Base-by-base conservation (phyloP, 2,888 invertebrate species). In the Papilio protenor region DNA sequence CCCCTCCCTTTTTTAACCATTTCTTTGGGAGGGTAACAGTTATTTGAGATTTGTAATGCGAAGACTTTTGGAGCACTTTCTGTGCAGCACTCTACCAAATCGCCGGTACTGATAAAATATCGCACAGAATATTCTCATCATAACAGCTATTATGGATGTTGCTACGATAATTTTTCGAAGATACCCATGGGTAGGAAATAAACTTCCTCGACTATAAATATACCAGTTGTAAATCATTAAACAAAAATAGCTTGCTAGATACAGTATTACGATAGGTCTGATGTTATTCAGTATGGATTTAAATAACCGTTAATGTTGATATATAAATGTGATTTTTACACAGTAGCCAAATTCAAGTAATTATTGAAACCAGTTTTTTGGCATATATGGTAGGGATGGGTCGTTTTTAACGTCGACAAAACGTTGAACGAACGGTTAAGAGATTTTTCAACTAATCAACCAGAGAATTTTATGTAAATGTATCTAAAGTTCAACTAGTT, bases 191-290 rank as follows among this genome's bases (percentile, higher is more conserved):
- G 52, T 18, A 18, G 5, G 52, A 18, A 55, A 55, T 18, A 57
- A 12, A 57, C 8, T 21, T 16, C 47, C 27, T 11, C 16, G 8
- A 27, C 23, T 52, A 11, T 23, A 55, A 72, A 33, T n/a, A n/a
- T 55, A n/a, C 14, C 69, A 76, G 76, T 72, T 64, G 71, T 76
- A 72, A 72, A 76, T 52, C 61, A 64, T 61, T 33, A 71, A 52
- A 52, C 12, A 33, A 76, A 75, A 61, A 76, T 72, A 27, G 76
- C 52, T 76, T 72, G 21, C 49, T 72, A 76, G 64, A 45, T 64
- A 64, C 70, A 23, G 52, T 55, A 52, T 66, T 66, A 66, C 45
- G 3, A 40, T 66, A 66, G 64, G 64, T 66, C 18, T 66, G 64
- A 12, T 16, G 8, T 27, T 27, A 40, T 52, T 14, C 49, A 40